Percentiles rank a stretch among this genome's conserved stretches.
Conservation (phyloP, 2,888 invertebrate species). For the Heliconius ethilla region DNA sequence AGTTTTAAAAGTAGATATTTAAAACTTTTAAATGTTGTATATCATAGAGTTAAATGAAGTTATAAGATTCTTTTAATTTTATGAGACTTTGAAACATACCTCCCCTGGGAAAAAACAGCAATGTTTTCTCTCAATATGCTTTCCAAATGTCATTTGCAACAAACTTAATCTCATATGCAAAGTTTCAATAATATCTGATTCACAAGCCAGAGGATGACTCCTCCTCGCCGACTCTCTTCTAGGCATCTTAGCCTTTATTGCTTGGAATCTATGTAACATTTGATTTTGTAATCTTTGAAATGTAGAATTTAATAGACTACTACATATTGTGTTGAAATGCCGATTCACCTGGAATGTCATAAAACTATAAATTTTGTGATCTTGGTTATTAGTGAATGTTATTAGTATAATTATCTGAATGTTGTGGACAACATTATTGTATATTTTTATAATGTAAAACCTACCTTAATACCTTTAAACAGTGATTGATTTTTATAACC, state of each 20-base stretch:
- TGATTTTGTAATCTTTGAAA: constrained; percentile 93
- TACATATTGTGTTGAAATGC: constrained; percentile 90
- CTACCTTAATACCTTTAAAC: neutral
- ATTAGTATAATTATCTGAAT: neutral
- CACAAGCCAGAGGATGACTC: constrained; percentile 94
- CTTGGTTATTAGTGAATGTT: neutral
- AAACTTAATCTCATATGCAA: constrained; percentile 95
- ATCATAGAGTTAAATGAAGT: no score
- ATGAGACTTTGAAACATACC: constrained; percentile 71
- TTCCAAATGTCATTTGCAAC: constrained; percentile 96
- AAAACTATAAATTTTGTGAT: neutral
- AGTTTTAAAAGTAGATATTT: neutral
- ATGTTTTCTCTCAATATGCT: constrained; percentile 95
- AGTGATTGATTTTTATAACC: neutral
- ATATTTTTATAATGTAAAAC: neutral
- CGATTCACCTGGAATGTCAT: constrained; percentile 86
- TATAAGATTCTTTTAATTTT: neutral
- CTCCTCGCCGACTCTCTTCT: constrained; percentile 94
- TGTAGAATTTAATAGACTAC: constrained; percentile 90
- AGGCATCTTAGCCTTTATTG: constrained; percentile 95
- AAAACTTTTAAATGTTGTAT: no score
- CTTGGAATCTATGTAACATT: constrained; percentile 91
- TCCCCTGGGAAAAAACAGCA: constrained; percentile 98
- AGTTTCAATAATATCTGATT: constrained; percentile 96
- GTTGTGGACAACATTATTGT: neutral